Percentiles rank a stretch among this genome's conserved stretches.
Conservation (phyloP, 1,140 invertebrate species). For the Cydia pomonella region DNA sequence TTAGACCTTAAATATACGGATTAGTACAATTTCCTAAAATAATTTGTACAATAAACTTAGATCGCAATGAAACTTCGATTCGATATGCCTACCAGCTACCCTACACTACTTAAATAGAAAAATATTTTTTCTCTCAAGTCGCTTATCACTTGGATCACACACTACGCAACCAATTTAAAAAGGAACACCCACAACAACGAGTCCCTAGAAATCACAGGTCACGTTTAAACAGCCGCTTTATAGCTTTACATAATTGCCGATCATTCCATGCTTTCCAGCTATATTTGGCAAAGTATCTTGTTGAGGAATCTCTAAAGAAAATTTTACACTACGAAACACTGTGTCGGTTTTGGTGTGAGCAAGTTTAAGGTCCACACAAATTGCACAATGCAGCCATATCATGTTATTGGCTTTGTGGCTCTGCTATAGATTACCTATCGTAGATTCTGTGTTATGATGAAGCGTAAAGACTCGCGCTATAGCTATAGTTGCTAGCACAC, state of each 20-base stretch:
- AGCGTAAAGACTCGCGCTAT: no score
- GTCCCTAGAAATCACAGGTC: conserved; percentile 35
- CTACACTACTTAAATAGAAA: background rate
- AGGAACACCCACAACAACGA: conserved; percentile 33
- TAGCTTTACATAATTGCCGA: conserved; percentile 35
- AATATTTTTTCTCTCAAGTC: background rate
- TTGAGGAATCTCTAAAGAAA: background rate
- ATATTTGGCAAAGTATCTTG: background rate
- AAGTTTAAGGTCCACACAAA: conserved; percentile 10
- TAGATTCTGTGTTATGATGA: background rate
- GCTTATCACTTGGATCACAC: background rate
- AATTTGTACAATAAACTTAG: no score
- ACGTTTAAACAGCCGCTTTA: conserved; percentile 34
- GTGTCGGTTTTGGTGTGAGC: background rate
- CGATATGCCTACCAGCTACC: no score
- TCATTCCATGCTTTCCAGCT: conserved; percentile 31
- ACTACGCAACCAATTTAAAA: conserved; percentile 23
- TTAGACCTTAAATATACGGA: no score
- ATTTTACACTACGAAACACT: background rate
- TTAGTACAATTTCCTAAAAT: no score
- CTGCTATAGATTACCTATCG: background rate
- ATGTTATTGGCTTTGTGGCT: conserved; percentile 16
- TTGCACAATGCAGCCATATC: conserved; percentile 30
- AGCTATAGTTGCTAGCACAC: no score
- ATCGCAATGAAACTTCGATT: no score